Conservation (phyloP, 2,888 invertebrate genomes). For the Leptogaster cylindrica region DNA sequence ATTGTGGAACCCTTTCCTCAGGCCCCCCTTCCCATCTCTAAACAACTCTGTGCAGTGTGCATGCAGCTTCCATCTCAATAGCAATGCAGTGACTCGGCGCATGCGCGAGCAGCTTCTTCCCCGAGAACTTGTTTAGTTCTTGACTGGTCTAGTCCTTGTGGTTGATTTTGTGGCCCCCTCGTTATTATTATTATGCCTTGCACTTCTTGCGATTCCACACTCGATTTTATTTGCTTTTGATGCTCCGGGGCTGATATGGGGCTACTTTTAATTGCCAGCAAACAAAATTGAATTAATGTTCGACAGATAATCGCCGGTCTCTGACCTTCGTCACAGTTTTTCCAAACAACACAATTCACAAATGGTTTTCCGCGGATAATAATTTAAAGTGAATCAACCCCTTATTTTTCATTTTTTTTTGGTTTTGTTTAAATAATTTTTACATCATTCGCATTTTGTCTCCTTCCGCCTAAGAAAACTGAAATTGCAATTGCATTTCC, state of each 20-base stretch:
- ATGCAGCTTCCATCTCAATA: conserved; percentile 1
- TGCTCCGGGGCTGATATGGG: background rate
- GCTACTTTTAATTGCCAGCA: background rate
- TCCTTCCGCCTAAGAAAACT: too few relatives aligned
- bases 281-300: background rate
- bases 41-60: too few relatives aligned
- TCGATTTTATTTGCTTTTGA: conserved; percentile 4
- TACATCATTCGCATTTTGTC: too few relatives aligned
- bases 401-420: too few relatives aligned
- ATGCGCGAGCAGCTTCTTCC: conserved; percentile 6
- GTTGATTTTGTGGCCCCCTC: conserved; percentile 15
- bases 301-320: too few relatives aligned
- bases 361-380: too few relatives aligned
- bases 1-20: too few relatives aligned
- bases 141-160: conserved; percentile 17
- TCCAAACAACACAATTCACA: too few relatives aligned
- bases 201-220: conserved; percentile 12
- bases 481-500: conserved; percentile 20
- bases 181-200: conserved; percentile 29
- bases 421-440: too few relatives aligned
- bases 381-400: too few relatives aligned
- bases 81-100: conserved; percentile 23
- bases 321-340: too few relatives aligned
- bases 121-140: conserved; percentile 30
- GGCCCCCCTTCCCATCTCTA: too few relatives aligned